A percentile compares a stretch with the other conserved stretches of the same genome.
Evolutionary conservation across 92 coral and sea anemone genomes (phyloP).

Genomic region (Palythoa heliodiscus): DNA sequence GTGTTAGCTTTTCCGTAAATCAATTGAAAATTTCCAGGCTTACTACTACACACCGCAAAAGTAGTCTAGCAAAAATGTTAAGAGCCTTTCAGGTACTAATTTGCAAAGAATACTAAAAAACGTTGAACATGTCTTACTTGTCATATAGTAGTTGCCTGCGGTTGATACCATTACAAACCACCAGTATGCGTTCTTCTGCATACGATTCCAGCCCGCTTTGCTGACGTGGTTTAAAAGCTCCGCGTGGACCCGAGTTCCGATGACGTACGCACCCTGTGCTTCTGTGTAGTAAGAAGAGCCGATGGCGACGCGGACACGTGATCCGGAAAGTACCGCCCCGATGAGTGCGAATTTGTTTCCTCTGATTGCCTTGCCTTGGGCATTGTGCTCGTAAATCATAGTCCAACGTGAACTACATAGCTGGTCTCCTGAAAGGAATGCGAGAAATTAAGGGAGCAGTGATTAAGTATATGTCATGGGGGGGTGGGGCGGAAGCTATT

Average conservation of each 20-base stretch:
- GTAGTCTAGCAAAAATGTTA: too few species aligned
- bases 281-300: constrained; percentile 51
- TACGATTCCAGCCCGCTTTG: constrained; percentile 67
- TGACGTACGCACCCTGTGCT: constrained; percentile 66
- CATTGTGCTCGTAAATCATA: constrained; percentile 62
- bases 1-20: too few species aligned
- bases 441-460: too few species aligned
- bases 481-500: too few species aligned
- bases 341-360: constrained; percentile 73
- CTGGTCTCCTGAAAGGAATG: background rate
- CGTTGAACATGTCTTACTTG: background rate
- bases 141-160: constrained; percentile 41
- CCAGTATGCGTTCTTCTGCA: constrained; percentile 75
- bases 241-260: constrained; percentile 69
- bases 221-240: constrained; percentile 79
- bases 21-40: too few species aligned
- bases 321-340: constrained; percentile 82
- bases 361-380: constrained; percentile 52
- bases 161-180: constrained; percentile 67
- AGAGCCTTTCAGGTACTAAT: too few species aligned
- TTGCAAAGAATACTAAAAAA: background rate
- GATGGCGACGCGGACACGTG: constrained; percentile 69
- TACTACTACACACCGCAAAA: too few species aligned
- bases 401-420: constrained; percentile 58
- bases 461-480: too few species aligned